Percentiles rank a stretch among this genome's conserved stretches.
These are phyloP conservation scores for Magallana gigas DNA, from an alignment of 1,140 invertebrate genomes.

Conservation along the genomic window DNA sequence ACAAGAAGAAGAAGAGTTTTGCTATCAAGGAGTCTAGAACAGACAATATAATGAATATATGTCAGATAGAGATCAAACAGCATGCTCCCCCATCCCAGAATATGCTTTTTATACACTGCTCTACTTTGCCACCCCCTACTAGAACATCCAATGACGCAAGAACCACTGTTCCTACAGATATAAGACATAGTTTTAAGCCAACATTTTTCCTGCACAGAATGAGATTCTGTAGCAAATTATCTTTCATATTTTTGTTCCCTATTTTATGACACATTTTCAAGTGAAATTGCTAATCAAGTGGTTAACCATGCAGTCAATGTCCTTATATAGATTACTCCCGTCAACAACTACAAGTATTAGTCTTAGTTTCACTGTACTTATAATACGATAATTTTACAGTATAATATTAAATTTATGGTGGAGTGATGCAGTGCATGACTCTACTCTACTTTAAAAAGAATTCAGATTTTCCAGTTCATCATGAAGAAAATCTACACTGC, in stretches of 20 bases:
- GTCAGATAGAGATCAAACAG: conserved; percentile 8
- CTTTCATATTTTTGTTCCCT: neutral
- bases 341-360: neutral
- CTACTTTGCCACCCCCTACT: neutral
- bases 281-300: neutral
- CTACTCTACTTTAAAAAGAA: too few species aligned
- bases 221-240: neutral
- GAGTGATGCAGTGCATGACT: too few species aligned
- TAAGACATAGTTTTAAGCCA: neutral
- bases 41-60: neutral
- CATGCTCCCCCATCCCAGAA: neutral
- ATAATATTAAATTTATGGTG: too few species aligned
- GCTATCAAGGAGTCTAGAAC: too few species aligned
- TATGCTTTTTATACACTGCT: neutral
- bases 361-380: too few species aligned
- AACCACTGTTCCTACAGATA: conserved; percentile 4
- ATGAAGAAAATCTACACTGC: too few species aligned
- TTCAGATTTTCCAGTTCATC: too few species aligned
- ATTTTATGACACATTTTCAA: neutral
- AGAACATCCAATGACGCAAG: neutral
- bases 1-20: too few species aligned
- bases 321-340: neutral
- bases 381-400: too few species aligned
- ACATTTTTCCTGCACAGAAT: too few species aligned
- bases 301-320: neutral